Evolutionary conservation across 2,888 invertebrate genomes (phyloP), one percentile per base, ranked within the genome.

Genomic region (Volucella inflata): DNA sequence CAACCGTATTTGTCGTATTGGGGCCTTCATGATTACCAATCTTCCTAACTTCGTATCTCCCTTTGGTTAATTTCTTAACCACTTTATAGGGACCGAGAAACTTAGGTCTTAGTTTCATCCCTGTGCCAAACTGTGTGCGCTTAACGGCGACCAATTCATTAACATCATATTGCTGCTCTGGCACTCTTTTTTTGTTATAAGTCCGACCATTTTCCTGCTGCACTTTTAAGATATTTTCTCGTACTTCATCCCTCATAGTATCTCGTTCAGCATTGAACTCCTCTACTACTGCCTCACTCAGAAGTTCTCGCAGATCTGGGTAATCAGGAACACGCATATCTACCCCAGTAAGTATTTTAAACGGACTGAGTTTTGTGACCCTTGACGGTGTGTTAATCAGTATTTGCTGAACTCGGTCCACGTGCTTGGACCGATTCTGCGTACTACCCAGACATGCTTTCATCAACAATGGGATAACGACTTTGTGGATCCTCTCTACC

Each of bases 371-470:
- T 16, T 53, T 71, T 8, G 79, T 89, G 44, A 88, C 88, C 76
- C 90, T 75, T 17, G 87, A 87, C 2, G 72, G 80, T 0, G 89
- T 89, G 10, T 88, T 87, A 70, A 91, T 89, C 59, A 89, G 64
- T 53, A 85, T 87, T 88, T 88, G 88, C 80, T 90, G 88, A 38
- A 89, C 87, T 65, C 59, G 51, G 11, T 78, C 76, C 4, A 90
- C 79, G 57, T 87, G 30, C 77, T 88, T 88, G 72, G 89, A 89
- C 90, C 90, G 91, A 16, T 89, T 87, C 4, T 81, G 74, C 0
- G 89, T 89, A 12, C 90, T 88, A 12, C 89, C 88, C 1, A 89
- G 74, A 12, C 89, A 88, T 8, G 92, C 60, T 75, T 91, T 91
- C 2, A 90, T 88, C 8, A 91, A 50, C n/a, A 90, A 72, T 0